Conservation (phyloP, 1,140 invertebrate genomes). For the Neodiprion pinetum region DNA sequence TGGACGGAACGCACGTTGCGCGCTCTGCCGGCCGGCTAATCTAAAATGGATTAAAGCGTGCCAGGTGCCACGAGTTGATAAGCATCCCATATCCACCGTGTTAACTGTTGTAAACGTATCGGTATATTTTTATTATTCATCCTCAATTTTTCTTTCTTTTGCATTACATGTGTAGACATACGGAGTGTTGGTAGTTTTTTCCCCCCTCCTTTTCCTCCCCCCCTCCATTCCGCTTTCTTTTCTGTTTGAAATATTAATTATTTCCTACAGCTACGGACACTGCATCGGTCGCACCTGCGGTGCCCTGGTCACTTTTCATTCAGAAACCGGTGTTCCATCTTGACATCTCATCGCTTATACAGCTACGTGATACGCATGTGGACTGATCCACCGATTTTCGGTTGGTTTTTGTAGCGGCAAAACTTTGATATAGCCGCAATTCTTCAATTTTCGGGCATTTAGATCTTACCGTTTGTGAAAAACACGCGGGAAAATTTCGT, state of each 20-base stretch:
- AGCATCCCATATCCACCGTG: constrained; percentile 35
- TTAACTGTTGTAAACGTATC: constrained; percentile 42
- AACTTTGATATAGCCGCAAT: too few relatives aligned
- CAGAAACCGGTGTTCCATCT: too few relatives aligned
- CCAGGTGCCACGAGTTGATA: not conserved
- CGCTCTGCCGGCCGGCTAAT: not conserved
- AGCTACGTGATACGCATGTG: too few relatives aligned
- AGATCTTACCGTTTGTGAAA: too few relatives aligned
- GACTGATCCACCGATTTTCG: too few relatives aligned
- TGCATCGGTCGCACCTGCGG: constrained; percentile 37
- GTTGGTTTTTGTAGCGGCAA: too few relatives aligned
- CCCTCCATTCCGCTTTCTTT: constrained; percentile 15
- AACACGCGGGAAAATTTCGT: too few relatives aligned
- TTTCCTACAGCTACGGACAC: constrained; percentile 31
- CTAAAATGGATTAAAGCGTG: not conserved
- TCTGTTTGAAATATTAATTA: constrained; percentile 47
- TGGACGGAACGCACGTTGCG: not conserved
- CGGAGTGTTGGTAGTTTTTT: too few relatives aligned
- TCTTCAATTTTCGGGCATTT: too few relatives aligned
- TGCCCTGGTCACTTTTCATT: constrained; percentile 10
- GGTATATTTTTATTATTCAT: not conserved
- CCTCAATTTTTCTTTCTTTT: too few relatives aligned
- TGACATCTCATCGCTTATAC: too few relatives aligned
- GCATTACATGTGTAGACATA: too few relatives aligned
- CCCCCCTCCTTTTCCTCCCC: constrained; percentile 36